A percentile compares a stretch with the other conserved stretches of the same genome.
Conservation (phyloP, 2,797 vertebrate genomes). For the Florisuga fusca region DNA sequence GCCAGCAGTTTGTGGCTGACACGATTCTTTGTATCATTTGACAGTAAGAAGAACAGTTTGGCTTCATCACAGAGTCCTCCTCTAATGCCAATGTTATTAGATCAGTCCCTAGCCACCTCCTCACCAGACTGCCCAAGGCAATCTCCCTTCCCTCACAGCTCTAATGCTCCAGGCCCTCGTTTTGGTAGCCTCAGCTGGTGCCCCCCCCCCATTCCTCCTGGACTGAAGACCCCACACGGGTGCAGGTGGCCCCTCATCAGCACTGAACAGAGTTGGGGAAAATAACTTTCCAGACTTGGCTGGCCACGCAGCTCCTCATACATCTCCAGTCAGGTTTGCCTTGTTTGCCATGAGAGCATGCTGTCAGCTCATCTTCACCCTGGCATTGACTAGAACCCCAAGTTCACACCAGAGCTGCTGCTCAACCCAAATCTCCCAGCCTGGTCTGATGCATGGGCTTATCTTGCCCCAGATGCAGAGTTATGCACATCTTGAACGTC, state of each 20-base stretch:
- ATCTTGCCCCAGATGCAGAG: background rate
- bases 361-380: background rate
- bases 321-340: background rate
- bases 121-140: background rate
- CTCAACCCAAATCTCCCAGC: background rate
- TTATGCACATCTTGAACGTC: background rate
- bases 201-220: background rate
- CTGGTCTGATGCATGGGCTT: background rate
- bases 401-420: background rate
- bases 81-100: background rate
- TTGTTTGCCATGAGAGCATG: background rate
- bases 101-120: background rate
- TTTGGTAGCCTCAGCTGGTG: background rate
- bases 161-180: background rate
- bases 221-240: background rate
- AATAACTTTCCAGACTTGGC: background rate
- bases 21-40: background rate
- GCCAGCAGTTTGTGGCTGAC: background rate
- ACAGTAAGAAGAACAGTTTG: background rate
- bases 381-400: background rate
- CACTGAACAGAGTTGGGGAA: background rate
- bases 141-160: background rate
- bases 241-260: background rate
- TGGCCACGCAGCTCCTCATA: background rate
- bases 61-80: background rate